phyloP scores from a whole-genome alignment of 2,888 invertebrate genomes.

The Petrolisthes manimaculis region DNA sequence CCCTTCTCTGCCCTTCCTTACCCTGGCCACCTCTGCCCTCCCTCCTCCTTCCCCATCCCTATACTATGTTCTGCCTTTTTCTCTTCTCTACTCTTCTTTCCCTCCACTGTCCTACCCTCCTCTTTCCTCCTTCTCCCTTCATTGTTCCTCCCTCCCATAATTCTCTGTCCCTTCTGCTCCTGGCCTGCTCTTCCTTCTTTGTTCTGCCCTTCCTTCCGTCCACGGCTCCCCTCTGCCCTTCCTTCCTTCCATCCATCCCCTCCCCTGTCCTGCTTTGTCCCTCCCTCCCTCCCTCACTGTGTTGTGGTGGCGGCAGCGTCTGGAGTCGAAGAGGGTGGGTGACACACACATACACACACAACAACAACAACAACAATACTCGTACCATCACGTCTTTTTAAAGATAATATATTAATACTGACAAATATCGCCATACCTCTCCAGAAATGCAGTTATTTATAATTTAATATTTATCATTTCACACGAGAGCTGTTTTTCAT shows the following conservation, averaged over 20 bases:
- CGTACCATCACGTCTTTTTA: too few species aligned
- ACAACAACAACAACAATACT: too few species aligned
- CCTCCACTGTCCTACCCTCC: neutral
- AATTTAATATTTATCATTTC: too few species aligned
- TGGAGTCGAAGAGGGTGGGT: too few species aligned
- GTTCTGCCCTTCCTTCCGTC: neutral
- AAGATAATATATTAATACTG: too few species aligned
- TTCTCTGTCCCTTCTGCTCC: neutral
- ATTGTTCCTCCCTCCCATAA: neutral
- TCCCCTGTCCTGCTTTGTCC: neutral
- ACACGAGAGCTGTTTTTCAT: too few species aligned
- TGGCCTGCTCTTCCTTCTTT: neutral
- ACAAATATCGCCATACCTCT: too few species aligned
- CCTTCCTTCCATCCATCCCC: neutral
- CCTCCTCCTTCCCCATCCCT: neutral
- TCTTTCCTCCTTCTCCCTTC: neutral
- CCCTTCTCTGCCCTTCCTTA: neutral
- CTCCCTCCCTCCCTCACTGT: neutral
- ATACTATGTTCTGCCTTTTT: neutral
- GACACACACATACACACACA: too few species aligned
- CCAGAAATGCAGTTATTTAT: too few species aligned
- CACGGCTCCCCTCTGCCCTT: neutral
- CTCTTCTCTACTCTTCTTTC: neutral
- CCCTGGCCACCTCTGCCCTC: neutral
- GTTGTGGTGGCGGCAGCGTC: too few species aligned